phyloP scores from a whole-genome alignment of 1,140 invertebrate genomes.

The Drosophila insularis region DNA sequence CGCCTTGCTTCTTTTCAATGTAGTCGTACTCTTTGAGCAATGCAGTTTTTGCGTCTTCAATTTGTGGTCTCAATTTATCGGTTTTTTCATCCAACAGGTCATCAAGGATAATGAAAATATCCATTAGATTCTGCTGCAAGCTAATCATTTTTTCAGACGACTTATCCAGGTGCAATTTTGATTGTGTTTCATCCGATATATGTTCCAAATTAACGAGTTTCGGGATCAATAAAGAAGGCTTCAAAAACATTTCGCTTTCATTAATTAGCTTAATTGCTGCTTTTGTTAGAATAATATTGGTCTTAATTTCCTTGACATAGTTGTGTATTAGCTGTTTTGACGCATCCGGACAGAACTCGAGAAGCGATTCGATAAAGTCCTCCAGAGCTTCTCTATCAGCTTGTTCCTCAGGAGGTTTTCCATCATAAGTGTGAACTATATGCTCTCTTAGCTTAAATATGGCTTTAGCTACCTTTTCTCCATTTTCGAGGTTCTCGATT shows the following conservation, averaged over 20 bases:
- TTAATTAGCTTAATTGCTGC: constrained; percentile 51
- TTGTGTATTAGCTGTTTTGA: constrained; percentile 40
- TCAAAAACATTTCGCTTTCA: constrained; percentile 48
- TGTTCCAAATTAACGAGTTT: constrained; percentile 56
- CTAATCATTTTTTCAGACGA: constrained; percentile 62
- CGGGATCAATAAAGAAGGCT: constrained; percentile 52
- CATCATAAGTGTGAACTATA: constrained; percentile 75
- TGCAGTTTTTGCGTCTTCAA: constrained; percentile 48
- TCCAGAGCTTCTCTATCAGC: constrained; percentile 39
- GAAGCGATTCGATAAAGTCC: constrained; percentile 52
- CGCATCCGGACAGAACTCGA: constrained; percentile 42
- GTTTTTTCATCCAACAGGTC: constrained; percentile 58
- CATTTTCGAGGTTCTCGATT: constrained; percentile 42
- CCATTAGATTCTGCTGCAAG: constrained; percentile 69
- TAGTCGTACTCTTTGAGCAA: constrained; percentile 55
- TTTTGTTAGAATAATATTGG: constrained; percentile 59
- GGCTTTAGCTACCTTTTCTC: constrained; percentile 43
- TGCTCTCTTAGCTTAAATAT: constrained; percentile 70
- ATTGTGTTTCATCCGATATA: constrained; percentile 49
- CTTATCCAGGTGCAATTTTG: constrained; percentile 44
- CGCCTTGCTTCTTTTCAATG: constrained; percentile 45
- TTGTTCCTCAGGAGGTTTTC: constrained; percentile 33
- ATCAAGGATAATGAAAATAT: constrained; percentile 67
- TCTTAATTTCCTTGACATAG: constrained; percentile 50
- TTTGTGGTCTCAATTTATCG: constrained; percentile 23